Evolutionary conservation across 2,797 vertebrate genomes (phyloP).

Genomic region (Danionella dracula): DNA sequence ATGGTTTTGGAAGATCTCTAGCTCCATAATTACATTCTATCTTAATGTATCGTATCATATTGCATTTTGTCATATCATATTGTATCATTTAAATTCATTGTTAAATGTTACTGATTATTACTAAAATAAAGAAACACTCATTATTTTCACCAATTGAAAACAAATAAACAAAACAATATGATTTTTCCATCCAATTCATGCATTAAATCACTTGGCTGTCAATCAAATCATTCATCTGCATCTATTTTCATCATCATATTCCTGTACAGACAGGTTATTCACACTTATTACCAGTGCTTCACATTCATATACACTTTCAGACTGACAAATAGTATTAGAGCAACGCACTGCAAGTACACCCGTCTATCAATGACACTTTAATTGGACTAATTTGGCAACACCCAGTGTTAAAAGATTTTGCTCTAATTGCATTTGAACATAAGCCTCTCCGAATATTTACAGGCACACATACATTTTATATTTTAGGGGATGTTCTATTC

Average conservation of each 20-base stretch:
- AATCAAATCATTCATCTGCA: background rate
- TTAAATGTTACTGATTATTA: too few relatives aligned
- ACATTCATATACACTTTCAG: background rate
- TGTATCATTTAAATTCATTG: too few relatives aligned
- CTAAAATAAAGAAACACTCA: too few relatives aligned
- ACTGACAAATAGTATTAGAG: background rate
- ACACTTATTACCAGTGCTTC: background rate
- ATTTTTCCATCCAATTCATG: background rate
- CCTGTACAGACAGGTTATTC: background rate
- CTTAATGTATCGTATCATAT: too few relatives aligned
- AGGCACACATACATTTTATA: background rate
- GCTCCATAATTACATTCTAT: too few relatives aligned
- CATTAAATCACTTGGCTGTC: background rate
- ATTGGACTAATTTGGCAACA: background rate
- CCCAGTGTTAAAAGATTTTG: background rate
- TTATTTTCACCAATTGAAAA: too few relatives aligned
- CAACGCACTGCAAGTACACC: background rate
- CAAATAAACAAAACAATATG: too few relatives aligned
- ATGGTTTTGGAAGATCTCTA: too few relatives aligned
- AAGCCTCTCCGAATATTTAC: background rate
- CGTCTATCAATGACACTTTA: background rate
- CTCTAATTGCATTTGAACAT: background rate
- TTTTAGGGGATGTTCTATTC: conserved; percentile 18
- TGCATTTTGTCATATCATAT: too few relatives aligned
- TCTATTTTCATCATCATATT: background rate